Evolutionary conservation across 2,797 vertebrate species (phyloP).

Genomic region (Austrolebias charrua): DNA sequence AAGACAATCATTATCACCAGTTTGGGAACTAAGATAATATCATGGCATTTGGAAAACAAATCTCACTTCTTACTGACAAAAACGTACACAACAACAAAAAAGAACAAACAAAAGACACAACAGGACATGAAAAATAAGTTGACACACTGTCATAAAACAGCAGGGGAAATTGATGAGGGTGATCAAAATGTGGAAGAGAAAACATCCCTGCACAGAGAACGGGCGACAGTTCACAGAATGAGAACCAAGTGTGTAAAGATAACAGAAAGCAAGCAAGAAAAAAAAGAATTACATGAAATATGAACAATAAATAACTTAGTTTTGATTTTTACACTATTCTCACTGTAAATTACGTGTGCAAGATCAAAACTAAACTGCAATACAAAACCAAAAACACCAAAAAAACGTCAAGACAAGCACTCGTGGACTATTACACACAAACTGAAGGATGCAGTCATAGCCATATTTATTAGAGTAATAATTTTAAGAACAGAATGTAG

Average conservation of each 20-base stretch:
- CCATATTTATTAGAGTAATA: conserved; percentile 54
- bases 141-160: too few relatives aligned
- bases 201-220: too few relatives aligned
- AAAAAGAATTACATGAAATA: background rate
- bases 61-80: too few relatives aligned
- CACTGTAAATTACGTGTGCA: background rate
- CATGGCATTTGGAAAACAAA: background rate
- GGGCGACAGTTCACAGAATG: too few relatives aligned
- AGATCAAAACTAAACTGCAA: background rate
- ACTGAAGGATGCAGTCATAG: conserved; percentile 20
- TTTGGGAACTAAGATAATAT: conserved; percentile 41
- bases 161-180: too few relatives aligned
- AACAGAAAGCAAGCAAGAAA: background rate
- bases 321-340: background rate
- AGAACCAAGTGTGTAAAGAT: background rate
- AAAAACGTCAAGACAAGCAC: background rate
- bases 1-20: conserved; percentile 42
- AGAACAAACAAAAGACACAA: background rate
- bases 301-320: background rate
- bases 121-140: background rate
- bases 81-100: background rate
- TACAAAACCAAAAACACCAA: background rate
- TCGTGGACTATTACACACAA: too few relatives aligned
- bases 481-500: conserved; percentile 42
- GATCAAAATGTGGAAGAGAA: too few relatives aligned